Percentiles rank a stretch among this genome's conserved stretches.
phyloP scores from a whole-genome alignment of 2,113 vertebrate species.

The Ploceus nigricollis region DNA sequence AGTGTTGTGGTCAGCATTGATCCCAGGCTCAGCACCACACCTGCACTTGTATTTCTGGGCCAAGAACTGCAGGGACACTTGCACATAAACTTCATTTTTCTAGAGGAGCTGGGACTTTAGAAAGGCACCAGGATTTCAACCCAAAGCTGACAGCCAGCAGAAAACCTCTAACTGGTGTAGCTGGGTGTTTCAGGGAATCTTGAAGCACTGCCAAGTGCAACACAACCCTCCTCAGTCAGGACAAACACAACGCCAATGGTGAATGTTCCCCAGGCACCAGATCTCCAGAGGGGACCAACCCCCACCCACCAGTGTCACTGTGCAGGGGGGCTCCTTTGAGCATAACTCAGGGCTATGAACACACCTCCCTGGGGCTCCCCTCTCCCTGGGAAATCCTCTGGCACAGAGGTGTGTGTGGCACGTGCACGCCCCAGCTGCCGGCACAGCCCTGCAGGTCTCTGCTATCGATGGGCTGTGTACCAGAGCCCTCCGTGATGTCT shows the following conservation, averaged over 20 bases:
- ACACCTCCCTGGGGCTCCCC: neutral
- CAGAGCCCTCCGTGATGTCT: neutral
- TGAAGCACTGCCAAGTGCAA: neutral
- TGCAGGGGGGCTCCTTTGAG: neutral
- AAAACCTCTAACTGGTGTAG: neutral
- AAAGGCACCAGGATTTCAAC: neutral
- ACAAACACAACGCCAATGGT: neutral
- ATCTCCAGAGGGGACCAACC: neutral
- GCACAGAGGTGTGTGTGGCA: neutral
- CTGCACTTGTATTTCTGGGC: neutral
- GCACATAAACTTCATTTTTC: neutral
- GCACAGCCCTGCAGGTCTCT: neutral
- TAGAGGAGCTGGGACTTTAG: neutral
- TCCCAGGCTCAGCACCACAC: neutral
- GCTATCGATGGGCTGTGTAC: accelerated
- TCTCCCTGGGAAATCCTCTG: neutral
- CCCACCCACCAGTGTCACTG: accelerated
- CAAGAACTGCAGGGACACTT: neutral
- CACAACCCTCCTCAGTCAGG: neutral
- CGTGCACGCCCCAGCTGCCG: accelerated
- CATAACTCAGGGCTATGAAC: neutral
- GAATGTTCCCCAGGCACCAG: neutral
- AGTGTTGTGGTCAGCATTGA: neutral
- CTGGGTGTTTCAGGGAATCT: neutral
- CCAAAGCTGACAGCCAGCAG: neutral